Conservation (phyloP, 1,140 invertebrate genomes). For the Penaeus indicus region DNA sequence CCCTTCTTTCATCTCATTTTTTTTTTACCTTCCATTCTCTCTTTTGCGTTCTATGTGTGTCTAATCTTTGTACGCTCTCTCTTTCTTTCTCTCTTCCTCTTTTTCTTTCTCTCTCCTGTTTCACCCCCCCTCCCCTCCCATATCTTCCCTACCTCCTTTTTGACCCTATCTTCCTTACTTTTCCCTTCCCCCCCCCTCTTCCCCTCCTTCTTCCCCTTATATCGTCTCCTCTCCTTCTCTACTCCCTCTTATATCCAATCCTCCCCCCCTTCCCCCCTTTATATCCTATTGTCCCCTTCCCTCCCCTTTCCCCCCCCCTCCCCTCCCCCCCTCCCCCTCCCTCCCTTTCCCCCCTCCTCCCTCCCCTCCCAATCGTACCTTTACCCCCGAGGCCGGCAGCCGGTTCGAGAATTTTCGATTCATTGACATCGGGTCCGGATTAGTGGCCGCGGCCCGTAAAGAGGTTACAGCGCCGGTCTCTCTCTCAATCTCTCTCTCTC, state of each 20-base stretch:
- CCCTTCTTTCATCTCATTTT: background rate
- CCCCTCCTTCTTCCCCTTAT: background rate
- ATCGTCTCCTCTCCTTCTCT: no score
- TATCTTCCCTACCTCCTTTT: background rate
- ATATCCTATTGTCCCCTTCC: background rate
- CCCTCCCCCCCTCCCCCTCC: background rate
- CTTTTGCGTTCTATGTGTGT: no score
- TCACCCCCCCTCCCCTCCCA: background rate
- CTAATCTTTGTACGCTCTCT: background rate
- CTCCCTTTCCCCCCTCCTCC: background rate
- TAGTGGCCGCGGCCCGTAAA: background rate
- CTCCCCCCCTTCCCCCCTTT: background rate
- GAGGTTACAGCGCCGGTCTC: background rate
- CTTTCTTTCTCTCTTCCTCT: background rate
- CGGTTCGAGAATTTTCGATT: background rate
- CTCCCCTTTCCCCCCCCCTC: background rate
- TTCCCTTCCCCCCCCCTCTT: background rate
- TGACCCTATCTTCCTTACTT: background rate
- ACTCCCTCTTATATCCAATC: no score
- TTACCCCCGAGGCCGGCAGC: background rate
- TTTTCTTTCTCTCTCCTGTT: background rate
- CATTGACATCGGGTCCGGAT: background rate
- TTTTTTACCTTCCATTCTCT: background rate
- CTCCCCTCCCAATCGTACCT: background rate
- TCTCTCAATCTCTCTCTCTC: no score